These are phyloP conservation scores for Aphaenogaster floridana DNA, from an alignment of 1,140 invertebrate genomes.

Conservation along the genomic window DNA sequence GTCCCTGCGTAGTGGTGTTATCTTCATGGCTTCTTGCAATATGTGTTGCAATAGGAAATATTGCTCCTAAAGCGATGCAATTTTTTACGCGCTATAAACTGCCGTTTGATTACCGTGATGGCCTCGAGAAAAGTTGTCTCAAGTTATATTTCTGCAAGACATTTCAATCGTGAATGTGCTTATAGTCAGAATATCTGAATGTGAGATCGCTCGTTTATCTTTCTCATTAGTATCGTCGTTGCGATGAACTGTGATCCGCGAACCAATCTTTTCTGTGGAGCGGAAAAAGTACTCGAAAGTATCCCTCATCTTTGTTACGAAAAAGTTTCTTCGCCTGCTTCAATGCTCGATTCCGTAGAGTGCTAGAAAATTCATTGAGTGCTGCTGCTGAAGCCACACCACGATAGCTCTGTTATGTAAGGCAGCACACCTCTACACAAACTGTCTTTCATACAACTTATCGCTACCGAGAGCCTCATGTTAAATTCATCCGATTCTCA, in stretches of 20 bases:
- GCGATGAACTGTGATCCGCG: background rate
- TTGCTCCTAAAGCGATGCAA: background rate
- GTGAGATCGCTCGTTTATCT: background rate
- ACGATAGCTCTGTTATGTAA: constrained; percentile 8
- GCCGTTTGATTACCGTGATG: background rate
- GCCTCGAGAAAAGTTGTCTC: background rate
- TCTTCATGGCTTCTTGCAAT: background rate
- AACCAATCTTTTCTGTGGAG: constrained; percentile 18
- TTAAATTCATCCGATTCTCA: constrained; percentile 64
- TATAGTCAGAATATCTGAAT: background rate
- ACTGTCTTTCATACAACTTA: constrained; percentile 52
- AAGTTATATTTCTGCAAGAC: constrained; percentile 6
- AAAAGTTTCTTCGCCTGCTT: constrained; percentile 12
- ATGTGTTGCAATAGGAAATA: constrained; percentile 22
- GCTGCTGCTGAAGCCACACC: background rate
- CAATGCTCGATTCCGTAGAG: constrained; percentile 7
- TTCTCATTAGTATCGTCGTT: background rate
- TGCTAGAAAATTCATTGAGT: constrained; percentile 65
- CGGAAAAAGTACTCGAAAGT: background rate
- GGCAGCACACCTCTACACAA: constrained; percentile 24
- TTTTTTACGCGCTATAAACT: constrained; percentile 31
- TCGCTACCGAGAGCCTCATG: constrained; percentile 42
- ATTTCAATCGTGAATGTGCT: background rate
- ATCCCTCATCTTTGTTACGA: constrained; percentile 30
- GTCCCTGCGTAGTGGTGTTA: background rate